Evolutionary conservation across 1,140 invertebrate genomes (phyloP).

Genomic region (Heliconius himera): DNA sequence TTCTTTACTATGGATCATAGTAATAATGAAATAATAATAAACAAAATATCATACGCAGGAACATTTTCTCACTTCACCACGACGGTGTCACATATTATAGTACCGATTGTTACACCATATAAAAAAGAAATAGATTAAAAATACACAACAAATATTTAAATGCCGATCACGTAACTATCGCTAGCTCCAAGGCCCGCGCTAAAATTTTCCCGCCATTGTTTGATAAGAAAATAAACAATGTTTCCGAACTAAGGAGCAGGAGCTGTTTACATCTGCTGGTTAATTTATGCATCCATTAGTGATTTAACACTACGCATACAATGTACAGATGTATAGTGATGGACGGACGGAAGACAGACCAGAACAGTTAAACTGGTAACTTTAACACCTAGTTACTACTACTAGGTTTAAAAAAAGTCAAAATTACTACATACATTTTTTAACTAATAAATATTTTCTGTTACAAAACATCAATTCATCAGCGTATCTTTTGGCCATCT

Average conservation of each 20-base stretch:
- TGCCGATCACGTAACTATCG: conserved; percentile 18
- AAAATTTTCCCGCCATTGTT: conserved; percentile 55
- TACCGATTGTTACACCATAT: background rate
- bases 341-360: background rate
- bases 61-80: too few relatives aligned
- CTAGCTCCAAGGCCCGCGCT: conserved; percentile 29
- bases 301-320: background rate
- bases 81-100: too few relatives aligned
- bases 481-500: too few relatives aligned
- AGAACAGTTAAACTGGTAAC: too few relatives aligned
- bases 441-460: too few relatives aligned
- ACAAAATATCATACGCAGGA: too few relatives aligned
- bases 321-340: background rate
- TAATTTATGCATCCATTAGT: conserved; percentile 39
- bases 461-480: too few relatives aligned
- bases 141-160: background rate
- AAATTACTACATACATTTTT: too few relatives aligned
- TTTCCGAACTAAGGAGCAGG: conserved; percentile 30
- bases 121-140: background rate
- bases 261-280: conserved; percentile 46
- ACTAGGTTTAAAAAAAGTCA: too few relatives aligned
- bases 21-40: too few relatives aligned
- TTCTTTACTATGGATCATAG: too few relatives aligned
- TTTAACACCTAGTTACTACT: too few relatives aligned
- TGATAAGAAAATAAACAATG: conserved; percentile 50